phyloP scores from a whole-genome alignment of 1,140 invertebrate genomes.

The Macrobrachium rosenbergii region DNA sequence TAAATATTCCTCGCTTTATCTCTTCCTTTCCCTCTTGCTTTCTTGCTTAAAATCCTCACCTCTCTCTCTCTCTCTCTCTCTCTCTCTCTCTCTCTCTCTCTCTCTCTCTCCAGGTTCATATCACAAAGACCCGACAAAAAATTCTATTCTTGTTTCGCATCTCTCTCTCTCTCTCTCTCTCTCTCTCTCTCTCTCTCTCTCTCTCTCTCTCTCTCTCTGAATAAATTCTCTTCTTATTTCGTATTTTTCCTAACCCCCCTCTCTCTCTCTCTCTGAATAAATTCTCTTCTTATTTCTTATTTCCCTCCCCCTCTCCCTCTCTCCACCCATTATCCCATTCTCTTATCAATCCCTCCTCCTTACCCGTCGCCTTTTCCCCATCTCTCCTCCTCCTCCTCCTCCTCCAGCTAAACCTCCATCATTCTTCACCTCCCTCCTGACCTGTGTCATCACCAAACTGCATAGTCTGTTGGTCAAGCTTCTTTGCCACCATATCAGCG shows the following conservation, averaged over 20 bases:
- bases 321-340: background rate
- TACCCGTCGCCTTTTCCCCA: background rate
- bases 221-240: too few relatives aligned
- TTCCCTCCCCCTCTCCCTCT: background rate
- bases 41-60: background rate
- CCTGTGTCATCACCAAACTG: too few relatives aligned
- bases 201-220: background rate
- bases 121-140: too few relatives aligned
- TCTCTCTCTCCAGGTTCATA: background rate
- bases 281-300: background rate
- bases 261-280: background rate
- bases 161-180: background rate
- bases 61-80: background rate
- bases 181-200: background rate
- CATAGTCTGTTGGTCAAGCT: too few relatives aligned
- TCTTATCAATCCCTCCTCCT: too few relatives aligned
- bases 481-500: too few relatives aligned
- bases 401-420: background rate
- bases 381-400: background rate
- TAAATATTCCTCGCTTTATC: background rate
- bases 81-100: constrained; percentile 22
- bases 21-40: background rate
- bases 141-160: background rate
- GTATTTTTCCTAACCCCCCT: too few relatives aligned
- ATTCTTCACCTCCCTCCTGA: background rate